Conservation (phyloP, 1,140 invertebrate species). For the Eumaeus atala region DNA sequence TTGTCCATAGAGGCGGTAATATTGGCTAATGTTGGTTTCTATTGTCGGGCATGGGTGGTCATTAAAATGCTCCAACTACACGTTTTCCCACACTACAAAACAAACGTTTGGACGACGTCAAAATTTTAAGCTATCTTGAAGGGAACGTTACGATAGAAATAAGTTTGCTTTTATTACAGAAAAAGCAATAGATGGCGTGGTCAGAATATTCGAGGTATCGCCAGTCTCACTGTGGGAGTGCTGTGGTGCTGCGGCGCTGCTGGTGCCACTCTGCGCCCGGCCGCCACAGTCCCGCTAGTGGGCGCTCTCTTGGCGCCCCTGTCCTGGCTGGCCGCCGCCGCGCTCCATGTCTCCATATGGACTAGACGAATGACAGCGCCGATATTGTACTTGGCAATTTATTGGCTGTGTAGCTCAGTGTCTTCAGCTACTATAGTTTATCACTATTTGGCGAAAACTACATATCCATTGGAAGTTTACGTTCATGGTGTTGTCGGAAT, state of each 20-base stretch:
- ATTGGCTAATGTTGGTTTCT: no score
- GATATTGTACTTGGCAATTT: slow-evolving; percentile 53
- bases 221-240: slow-evolving; percentile 40
- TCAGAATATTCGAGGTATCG: slow-evolving; percentile 49
- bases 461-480: slow-evolving; percentile 40
- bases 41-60: no score
- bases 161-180: slow-evolving; percentile 8
- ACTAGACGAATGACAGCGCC: slow-evolving; percentile 42
- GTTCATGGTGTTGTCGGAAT: slow-evolving; percentile 38
- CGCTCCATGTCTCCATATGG: slow-evolving; percentile 53
- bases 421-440: slow-evolving; percentile 42
- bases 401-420: slow-evolving; percentile 45
- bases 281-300: slow-evolving; percentile 40
- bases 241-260: slow-evolving; percentile 49
- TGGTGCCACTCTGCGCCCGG: slow-evolving; percentile 35
- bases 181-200: slow-evolving; percentile 42
- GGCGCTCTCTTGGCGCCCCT: slow-evolving; percentile 41
- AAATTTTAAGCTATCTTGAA: no score
- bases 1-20: no score
- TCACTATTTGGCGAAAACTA: slow-evolving; percentile 27
- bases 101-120: no score
- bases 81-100: no score
- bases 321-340: slow-evolving; percentile 51
- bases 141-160: no score
- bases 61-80: no score